Evolutionary conservation across 35 echinoderm and acorn worm genomes (phyloP), one percentile per base, ranked within the genome.

Genomic region (Apostichopus japonicus): DNA sequence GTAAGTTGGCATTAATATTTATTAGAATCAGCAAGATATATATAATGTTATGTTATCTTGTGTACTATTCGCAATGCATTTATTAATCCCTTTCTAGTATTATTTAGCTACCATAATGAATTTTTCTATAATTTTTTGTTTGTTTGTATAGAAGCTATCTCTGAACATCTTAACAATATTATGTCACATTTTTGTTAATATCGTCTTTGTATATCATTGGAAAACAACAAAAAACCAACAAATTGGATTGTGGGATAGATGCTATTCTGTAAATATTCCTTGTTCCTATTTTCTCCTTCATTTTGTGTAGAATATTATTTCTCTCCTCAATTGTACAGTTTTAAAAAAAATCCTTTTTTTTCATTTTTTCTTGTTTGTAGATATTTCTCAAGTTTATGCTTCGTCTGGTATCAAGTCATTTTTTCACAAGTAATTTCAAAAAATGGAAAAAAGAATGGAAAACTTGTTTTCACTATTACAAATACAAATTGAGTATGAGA

Each of bases 391-490:
- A 84, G 54, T 59, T 57, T 54, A 84, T 84, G 54, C 81, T 84
- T 84, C 57, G 81, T 84, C 54, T 75, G 81, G 81, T 84, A 84
- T 84, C 17, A 54, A 84, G 81, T 84, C 78, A 54, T 84, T 84
- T 84, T 84, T 80, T 57, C 81, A 84, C 81, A 84, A 84, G 81
- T 58, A 55, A 83, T 83, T 84, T 84, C 53, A 84, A 58, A 84
- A 84, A 84, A 84, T n/a, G 11, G 78, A 44, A 80, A 84, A 58
- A 84, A 57, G 56, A 84, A 84, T 58, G 33, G 54, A 55, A 84
- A 84, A 84, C 54, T 84, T 84, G 81, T 84, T 84, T 84, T 84
- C 81, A 84, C 81, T 84, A 84, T 84, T 84, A 57, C 53, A 84
- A 84, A 84, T 84, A 84, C 81, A 84, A 84, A 58, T 75, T 57